Evolutionary conservation across 2,797 vertebrate species (phyloP).

Genomic region (Molossus molossus): DNA sequence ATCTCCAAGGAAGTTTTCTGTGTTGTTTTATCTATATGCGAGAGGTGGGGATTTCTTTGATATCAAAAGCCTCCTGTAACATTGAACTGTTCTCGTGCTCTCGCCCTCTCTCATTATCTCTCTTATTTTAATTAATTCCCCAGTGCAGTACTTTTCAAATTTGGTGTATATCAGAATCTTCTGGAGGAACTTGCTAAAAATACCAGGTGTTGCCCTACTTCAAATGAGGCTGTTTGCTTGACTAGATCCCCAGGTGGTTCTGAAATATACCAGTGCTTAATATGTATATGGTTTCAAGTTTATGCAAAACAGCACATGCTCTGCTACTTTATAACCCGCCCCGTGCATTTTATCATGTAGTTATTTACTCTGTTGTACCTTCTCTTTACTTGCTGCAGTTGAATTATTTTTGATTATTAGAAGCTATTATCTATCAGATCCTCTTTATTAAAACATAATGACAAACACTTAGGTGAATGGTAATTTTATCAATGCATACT

Average conservation of each 20-base stretch:
- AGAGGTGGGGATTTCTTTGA: background rate
- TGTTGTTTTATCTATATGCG: background rate
- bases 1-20: background rate
- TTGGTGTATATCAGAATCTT: background rate
- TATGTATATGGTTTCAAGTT: background rate
- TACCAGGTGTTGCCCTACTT: background rate
- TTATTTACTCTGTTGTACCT: background rate
- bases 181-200: background rate
- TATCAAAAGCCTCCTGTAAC: background rate
- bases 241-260: background rate
- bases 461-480: conserved; percentile 33
- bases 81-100: background rate
- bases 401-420: background rate
- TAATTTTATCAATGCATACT: conserved; percentile 22
- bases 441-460: background rate
- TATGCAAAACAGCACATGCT: background rate
- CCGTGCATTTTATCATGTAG: background rate
- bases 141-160: background rate
- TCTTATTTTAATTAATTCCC: conserved; percentile 6
- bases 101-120: too few species aligned
- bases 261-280: background rate
- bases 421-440: background rate
- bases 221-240: background rate
- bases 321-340: background rate
- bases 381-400: background rate